Conservation (phyloP, 2,113 vertebrate species). For the Pelobates fuscus region DNA sequence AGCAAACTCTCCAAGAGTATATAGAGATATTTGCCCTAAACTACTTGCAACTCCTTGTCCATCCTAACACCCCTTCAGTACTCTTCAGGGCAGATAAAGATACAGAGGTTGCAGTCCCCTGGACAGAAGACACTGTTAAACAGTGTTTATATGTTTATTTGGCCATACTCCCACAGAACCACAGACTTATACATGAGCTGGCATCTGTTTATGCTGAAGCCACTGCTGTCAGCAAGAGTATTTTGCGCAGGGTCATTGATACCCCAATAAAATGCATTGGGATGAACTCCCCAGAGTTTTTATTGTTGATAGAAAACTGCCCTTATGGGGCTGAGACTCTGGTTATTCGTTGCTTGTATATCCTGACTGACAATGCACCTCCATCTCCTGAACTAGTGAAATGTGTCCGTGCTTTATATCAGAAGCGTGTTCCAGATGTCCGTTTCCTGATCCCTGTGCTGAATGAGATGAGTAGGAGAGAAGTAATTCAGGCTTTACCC, state of each 20-base stretch:
- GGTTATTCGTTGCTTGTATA: slow-evolving; percentile 91
- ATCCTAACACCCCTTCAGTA: slow-evolving; percentile 89
- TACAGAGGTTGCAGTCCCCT: slow-evolving; percentile 91
- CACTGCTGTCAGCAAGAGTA: slow-evolving; percentile 94
- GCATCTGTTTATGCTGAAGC: slow-evolving; percentile 92
- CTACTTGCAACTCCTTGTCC: slow-evolving; percentile 92
- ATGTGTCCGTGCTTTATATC: slow-evolving; percentile 91
- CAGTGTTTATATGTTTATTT: slow-evolving; percentile 94
- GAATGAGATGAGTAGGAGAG: slow-evolving; percentile 85
- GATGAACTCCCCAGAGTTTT: slow-evolving; percentile 92
- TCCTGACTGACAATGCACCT: slow-evolving; percentile 92
- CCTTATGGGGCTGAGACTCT: slow-evolving; percentile 93
- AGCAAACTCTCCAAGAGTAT: slow-evolving; percentile 86
- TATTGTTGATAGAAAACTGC: slow-evolving; percentile 91
- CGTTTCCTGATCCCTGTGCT: slow-evolving; percentile 94
- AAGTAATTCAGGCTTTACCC: slow-evolving; percentile 91
- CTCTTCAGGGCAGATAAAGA: slow-evolving; percentile 92
- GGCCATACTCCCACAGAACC: slow-evolving; percentile 89
- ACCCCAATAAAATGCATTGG: slow-evolving; percentile 95
- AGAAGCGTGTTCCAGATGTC: slow-evolving; percentile 90
- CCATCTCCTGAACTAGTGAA: slow-evolving; percentile 94
- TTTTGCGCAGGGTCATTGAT: slow-evolving; percentile 88
- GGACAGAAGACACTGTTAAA: slow-evolving; percentile 92
- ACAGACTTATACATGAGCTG: slow-evolving; percentile 90
- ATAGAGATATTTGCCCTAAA: slow-evolving; percentile 94